Conservation (phyloP, 2,113 vertebrate species). For the Riparia riparia region DNA sequence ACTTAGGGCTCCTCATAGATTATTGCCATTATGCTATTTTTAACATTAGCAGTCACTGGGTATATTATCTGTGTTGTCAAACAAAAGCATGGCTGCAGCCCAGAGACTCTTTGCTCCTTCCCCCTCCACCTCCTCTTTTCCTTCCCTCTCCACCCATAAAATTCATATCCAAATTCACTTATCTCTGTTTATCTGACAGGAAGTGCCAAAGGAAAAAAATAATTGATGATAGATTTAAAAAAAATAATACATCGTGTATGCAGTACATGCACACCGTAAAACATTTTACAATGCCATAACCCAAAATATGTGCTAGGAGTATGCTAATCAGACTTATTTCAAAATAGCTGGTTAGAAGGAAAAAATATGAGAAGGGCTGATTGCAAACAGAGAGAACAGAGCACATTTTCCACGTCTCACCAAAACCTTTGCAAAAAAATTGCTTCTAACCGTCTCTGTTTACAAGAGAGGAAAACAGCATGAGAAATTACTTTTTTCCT, state of each 20-base stretch:
- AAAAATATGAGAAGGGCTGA: neutral
- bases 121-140: slow-evolving; percentile 40
- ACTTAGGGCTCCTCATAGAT: neutral
- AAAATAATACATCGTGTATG: neutral
- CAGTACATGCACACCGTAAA: neutral
- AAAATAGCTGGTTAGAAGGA: neutral
- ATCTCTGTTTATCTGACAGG: neutral
- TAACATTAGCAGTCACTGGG: neutral
- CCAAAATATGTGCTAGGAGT: neutral
- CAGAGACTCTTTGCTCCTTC: slow-evolving; percentile 27
- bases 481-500: neutral
- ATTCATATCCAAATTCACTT: slow-evolving; percentile 22
- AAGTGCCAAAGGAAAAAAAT: neutral
- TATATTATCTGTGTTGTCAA: neutral
- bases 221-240: neutral
- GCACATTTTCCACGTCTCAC: neutral
- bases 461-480: neutral
- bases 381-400: neutral
- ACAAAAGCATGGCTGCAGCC: slow-evolving; percentile 38
- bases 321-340: neutral
- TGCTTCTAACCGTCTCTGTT: neutral
- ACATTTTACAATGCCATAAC: neutral
- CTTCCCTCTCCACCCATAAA: slow-evolving; percentile 46
- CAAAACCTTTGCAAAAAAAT: neutral
- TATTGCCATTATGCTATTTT: neutral